These are phyloP conservation scores for Chamaea fasciata DNA, from an alignment of 2,113 vertebrate genomes.

Conservation along the genomic window DNA sequence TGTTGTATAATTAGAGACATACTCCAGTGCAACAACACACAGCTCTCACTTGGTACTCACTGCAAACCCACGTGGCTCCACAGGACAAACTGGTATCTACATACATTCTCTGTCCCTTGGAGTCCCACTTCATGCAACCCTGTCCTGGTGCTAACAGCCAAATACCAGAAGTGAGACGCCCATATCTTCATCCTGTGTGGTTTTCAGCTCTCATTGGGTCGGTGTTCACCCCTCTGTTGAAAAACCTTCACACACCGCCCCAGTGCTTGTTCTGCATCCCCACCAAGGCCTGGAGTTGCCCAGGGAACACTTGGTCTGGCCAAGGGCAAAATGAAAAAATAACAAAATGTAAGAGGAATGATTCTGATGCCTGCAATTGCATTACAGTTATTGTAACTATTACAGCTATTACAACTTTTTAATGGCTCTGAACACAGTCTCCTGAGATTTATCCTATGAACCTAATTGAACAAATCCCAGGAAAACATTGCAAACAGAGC, in stretches of 20 bases:
- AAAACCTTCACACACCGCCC: not conserved
- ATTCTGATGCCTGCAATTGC: not conserved
- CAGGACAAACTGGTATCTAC: not conserved
- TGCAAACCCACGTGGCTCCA: not conserved
- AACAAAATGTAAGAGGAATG: not conserved
- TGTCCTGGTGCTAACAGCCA: not conserved
- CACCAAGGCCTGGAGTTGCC: not conserved
- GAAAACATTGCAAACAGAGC: not conserved
- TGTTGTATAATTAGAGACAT: constrained; percentile 4
- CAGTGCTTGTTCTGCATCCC: not conserved
- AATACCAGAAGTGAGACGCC: not conserved
- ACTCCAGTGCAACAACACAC: not conserved
- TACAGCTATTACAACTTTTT: not conserved
- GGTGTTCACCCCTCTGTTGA: not conserved
- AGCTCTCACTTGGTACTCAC: not conserved
- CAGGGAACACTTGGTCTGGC: not conserved
- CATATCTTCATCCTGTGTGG: not conserved
- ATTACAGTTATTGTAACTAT: not conserved
- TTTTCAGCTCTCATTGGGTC: not conserved
- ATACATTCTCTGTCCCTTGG: accelerated
- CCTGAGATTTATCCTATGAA: not conserved
- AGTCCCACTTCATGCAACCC: not conserved
- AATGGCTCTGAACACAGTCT: not conserved
- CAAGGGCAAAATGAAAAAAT: not conserved
- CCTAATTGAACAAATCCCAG: not conserved